Conservation (phyloP, 1,140 invertebrate genomes). For the Drosophila nannoptera region DNA sequence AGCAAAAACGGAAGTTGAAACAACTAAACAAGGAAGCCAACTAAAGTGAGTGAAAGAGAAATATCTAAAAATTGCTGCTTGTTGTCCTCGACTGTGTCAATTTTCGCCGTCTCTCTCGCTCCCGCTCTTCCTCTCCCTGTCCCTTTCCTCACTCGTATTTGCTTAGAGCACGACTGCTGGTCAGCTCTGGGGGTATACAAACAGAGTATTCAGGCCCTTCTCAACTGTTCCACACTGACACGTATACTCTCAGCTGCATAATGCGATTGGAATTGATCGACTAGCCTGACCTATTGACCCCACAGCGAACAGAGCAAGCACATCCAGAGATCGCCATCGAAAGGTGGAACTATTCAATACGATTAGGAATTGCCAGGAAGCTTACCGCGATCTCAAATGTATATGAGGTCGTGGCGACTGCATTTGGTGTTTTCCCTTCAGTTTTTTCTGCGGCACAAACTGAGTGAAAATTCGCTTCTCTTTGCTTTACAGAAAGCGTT, state of each 20-base stretch:
- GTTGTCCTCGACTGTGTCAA: conserved; percentile 29
- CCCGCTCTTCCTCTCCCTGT: background rate
- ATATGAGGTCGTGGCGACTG: too few relatives aligned
- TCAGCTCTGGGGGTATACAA: conserved; percentile 14
- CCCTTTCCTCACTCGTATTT: background rate
- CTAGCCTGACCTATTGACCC: background rate
- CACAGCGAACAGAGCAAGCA: too few relatives aligned
- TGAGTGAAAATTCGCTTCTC: background rate
- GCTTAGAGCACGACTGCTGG: background rate
- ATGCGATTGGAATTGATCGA: conserved; percentile 1
- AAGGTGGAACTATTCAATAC: too few relatives aligned
- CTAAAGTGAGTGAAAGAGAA: conserved; percentile 62
- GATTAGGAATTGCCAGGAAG: too few relatives aligned
- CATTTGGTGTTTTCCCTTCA: background rate
- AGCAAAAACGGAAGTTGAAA: conserved; percentile 63
- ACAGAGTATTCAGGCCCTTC: conserved; percentile 30
- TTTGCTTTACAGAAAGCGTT: conserved; percentile 2
- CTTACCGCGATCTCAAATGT: too few relatives aligned
- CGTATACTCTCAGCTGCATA: conserved; percentile 16
- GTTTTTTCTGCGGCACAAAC: background rate
- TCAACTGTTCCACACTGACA: conserved; percentile 12
- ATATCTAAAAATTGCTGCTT: conserved; percentile 37
- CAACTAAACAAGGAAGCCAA: conserved; percentile 69
- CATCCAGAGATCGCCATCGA: too few relatives aligned
- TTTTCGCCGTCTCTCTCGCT: conserved; percentile 6